Conservation (phyloP, 1,140 invertebrate genomes). For the Sinella curviseta region DNA sequence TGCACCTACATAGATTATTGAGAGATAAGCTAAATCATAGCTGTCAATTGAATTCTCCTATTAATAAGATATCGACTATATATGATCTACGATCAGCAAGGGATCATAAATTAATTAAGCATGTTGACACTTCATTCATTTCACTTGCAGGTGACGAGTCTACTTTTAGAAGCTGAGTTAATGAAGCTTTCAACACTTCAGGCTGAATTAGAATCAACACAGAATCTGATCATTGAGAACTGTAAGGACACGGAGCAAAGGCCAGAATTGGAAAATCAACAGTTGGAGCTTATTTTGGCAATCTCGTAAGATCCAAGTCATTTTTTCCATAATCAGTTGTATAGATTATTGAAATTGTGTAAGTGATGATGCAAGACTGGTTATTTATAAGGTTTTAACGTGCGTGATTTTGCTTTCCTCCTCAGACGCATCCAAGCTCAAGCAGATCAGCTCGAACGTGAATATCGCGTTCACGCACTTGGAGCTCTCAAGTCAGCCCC, state of each 20-base stretch:
- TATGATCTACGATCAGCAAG: no score
- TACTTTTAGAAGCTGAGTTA: constrained; percentile 68
- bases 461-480: constrained; percentile 63
- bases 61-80: no score
- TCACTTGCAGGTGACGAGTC: constrained; percentile 63
- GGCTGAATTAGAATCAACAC: constrained; percentile 64
- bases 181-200: constrained; percentile 67
- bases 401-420: constrained; percentile 46
- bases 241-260: constrained; percentile 60
- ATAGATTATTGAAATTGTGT: no score
- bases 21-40: no score
- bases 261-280: constrained; percentile 68
- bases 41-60: no score
- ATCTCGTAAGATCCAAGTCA: constrained; percentile 64
- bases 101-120: not conserved
- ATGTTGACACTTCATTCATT: not conserved
- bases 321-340: constrained; percentile 34
- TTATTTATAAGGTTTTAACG: no score
- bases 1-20: no score
- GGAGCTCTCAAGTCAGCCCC: constrained; percentile 66
- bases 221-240: constrained; percentile 54
- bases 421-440: constrained; percentile 71
- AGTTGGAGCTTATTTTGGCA: constrained; percentile 66
- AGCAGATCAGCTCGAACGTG: constrained; percentile 70
- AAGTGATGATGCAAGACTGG: no score